Base-by-base conservation (phyloP, 2,888 invertebrate genomes). In the Drosophila nr. perissopoda region DNA sequence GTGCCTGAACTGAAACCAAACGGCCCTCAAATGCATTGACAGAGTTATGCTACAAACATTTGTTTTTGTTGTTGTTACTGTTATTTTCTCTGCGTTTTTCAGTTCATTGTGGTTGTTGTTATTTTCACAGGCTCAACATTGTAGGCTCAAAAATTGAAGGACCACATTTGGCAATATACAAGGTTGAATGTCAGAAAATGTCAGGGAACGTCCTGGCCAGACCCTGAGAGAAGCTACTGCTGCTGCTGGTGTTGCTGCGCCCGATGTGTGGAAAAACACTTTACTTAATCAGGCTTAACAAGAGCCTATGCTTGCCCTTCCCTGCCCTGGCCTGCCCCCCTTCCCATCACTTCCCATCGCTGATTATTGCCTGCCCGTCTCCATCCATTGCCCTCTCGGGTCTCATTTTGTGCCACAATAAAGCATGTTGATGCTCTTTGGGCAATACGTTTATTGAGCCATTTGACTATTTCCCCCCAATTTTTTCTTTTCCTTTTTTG, bases 1-100 rank as follows among this genome's bases (percentile, higher is more conserved):
- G 68, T 63, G 42, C 59, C 57, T 25, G 25, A 48, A 57, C 54
- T 66, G 52, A 73, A 80, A 65, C 75, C 69, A 76, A 82, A 73
- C 74, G 87, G 86, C 90, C 90, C 90, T 74, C 89, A 90, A 87
- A 82, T 87, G 89, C 87, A 88, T 79, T 89, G 89, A 75, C 90
- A 80, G 86, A 90, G 82, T 79, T 89, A 82, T 90, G 80, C 82
- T 87, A 78, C 72, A 69, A 53, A 53, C 60, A 54, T 57, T 70
- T 70, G 62, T 67, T 74, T 68, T 38, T 56, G 27, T 21, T 33
- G 21, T 38, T 38, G 38, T 18, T 34, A 13, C 21, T 42, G 36
- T 18, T 38, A 27, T 58, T 54, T 56, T 57, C 66, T 64, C 57
- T 74, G 6, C 57, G n/a, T 63, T 69, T 60, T 57, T 36, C 40